Conservation (phyloP, 1,140 invertebrate species). For the Drosophila melanica region DNA sequence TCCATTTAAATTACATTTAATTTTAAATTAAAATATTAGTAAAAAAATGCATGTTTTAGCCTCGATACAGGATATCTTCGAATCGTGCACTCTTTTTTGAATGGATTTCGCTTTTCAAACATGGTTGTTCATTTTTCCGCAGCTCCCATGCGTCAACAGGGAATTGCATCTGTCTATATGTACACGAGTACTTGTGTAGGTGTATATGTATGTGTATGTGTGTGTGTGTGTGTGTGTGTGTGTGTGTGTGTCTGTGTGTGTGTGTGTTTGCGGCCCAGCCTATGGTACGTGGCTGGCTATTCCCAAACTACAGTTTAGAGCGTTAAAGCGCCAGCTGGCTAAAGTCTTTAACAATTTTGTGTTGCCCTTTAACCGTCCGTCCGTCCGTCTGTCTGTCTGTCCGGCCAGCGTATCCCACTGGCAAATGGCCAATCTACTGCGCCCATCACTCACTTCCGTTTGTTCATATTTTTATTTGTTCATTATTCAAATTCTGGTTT, state of each 20-base stretch:
- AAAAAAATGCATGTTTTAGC: neutral
- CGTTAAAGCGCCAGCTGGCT: conserved; percentile 44
- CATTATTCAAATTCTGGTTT: conserved; percentile 35
- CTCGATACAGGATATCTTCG: neutral
- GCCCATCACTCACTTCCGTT: conserved; percentile 3
- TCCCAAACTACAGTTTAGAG: conserved; percentile 64
- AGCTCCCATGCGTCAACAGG: conserved; percentile 10
- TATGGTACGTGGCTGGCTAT: conserved; percentile 21
- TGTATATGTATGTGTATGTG: neutral
- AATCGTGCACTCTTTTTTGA: neutral
- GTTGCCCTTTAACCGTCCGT: neutral
- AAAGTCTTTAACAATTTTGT: conserved; percentile 34
- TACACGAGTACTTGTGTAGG: neutral
- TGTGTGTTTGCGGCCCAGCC: conserved; percentile 11
- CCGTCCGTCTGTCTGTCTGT: neutral
- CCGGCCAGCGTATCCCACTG: neutral
- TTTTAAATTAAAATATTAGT: too few species aligned
- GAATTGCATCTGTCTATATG: conserved; percentile 17
- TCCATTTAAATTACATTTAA: too few species aligned
- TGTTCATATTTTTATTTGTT: conserved; percentile 39
- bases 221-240: neutral
- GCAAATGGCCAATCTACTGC: conserved; percentile 21
- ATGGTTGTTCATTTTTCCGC: conserved; percentile 14
- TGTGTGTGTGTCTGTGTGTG: conserved; percentile 10
- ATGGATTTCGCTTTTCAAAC: neutral